Conservation (phyloP, 2,113 vertebrate genomes). For the Bujurquina vittata region DNA sequence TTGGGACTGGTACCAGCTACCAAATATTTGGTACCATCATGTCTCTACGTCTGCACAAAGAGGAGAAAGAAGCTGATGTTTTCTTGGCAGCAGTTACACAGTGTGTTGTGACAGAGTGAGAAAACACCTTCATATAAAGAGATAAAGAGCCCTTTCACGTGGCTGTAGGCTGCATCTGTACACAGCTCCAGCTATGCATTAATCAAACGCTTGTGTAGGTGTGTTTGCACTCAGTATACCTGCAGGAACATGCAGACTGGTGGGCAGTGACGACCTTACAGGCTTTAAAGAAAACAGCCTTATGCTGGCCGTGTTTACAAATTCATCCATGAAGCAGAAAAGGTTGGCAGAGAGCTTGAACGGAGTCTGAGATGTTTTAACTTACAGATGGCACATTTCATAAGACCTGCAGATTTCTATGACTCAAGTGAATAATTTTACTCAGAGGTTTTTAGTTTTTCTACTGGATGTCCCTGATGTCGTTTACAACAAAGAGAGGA, state of each 20-base stretch:
- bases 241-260: neutral
- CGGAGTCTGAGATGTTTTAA: neutral
- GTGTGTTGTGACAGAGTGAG: neutral
- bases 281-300: neutral
- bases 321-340: neutral
- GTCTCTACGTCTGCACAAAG: neutral
- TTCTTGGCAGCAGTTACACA: neutral
- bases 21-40: neutral
- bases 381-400: neutral
- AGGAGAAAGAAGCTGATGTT: neutral
- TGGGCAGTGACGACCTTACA: neutral
- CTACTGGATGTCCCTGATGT: neutral
- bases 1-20: neutral
- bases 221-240: conserved; percentile 12
- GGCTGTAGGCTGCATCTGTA: conserved; percentile 1
- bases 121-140: neutral
- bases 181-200: conserved; percentile 9
- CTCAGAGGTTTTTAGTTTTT: neutral
- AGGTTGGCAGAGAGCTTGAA: neutral
- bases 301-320: neutral
- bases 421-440: neutral
- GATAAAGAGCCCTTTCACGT: conserved; percentile 42
- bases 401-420: neutral
- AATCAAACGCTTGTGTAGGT: conserved; percentile 9
- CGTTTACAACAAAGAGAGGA: neutral